A percentile compares a stretch with the other conserved stretches of the same genome.
Evolutionary conservation across 2,888 invertebrate species (phyloP).

Genomic region (Drosophila prostipennis): DNA sequence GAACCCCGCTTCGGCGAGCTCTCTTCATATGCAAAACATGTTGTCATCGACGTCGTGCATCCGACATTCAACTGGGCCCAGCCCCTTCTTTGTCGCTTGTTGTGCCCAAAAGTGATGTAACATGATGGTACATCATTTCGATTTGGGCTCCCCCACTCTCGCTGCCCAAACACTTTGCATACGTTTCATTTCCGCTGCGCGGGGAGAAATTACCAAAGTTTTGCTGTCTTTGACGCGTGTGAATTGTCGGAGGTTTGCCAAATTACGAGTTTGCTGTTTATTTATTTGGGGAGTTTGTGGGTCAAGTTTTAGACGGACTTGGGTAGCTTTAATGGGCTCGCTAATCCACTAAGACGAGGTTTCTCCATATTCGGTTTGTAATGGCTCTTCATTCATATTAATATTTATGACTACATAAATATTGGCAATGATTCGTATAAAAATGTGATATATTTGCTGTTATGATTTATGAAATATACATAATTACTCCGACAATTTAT

Average conservation of each 20-base stretch:
- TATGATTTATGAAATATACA: too few relatives aligned
- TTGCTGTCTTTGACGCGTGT: conserved; percentile 64
- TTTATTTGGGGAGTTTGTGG: conserved; percentile 45
- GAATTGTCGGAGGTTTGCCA: conserved; percentile 44
- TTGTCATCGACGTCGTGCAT: conserved; percentile 37
- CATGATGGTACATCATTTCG: conserved; percentile 36
- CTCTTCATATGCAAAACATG: conserved; percentile 56
- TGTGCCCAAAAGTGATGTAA: conserved; percentile 66
- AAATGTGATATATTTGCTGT: too few relatives aligned
- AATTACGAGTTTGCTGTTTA: conserved; percentile 11
- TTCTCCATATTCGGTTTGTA: not conserved
- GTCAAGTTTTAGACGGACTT: conserved; percentile 44
- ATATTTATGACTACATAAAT: not conserved
- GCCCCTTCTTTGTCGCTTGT: conserved; percentile 41
- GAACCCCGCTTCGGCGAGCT: conserved; percentile 39
- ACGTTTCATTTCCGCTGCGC: conserved; percentile 61
- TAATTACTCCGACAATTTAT: too few relatives aligned
- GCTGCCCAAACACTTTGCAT: conserved; percentile 42
- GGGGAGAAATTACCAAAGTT: conserved; percentile 36
- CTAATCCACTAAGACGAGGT: conserved; percentile 1
- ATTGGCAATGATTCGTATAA: too few relatives aligned
- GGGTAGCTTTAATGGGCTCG: conserved; percentile 4
- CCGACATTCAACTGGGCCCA: conserved; percentile 14
- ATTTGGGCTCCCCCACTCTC: conserved; percentile 30
- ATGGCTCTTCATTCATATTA: not conserved